Evolutionary conservation across 2,113 vertebrate species (phyloP).

Genomic region (Bambusicola thoracicus): DNA sequence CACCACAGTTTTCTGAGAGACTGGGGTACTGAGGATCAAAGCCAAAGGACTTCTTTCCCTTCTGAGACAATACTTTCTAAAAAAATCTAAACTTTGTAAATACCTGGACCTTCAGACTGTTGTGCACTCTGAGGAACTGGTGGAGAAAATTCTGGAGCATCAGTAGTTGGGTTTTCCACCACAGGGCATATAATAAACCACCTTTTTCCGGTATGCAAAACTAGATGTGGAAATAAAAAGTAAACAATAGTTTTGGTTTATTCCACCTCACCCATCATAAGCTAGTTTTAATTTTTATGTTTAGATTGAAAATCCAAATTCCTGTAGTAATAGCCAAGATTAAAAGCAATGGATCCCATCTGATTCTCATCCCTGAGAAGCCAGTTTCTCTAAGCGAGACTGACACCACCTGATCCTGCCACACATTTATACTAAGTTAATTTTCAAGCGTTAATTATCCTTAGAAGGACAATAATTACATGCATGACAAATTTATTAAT

Average conservation of each 20-base stretch:
- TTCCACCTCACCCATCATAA: neutral
- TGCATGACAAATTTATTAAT: neutral
- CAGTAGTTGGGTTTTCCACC: slow-evolving; percentile 85
- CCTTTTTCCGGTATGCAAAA: slow-evolving; percentile 94
- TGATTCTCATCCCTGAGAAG: neutral
- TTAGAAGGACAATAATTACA: neutral
- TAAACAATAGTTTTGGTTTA: neutral
- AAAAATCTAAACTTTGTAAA: neutral
- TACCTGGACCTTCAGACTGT: slow-evolving; percentile 86
- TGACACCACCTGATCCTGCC: neutral
- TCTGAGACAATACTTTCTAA: neutral
- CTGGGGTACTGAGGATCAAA: neutral
- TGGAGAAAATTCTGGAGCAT: slow-evolving; percentile 79
- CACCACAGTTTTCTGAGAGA: neutral
- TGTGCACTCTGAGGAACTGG: slow-evolving; percentile 71
- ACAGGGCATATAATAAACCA: slow-evolving; percentile 99
- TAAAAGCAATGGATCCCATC: neutral
- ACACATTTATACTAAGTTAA: neutral
- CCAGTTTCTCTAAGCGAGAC: neutral
- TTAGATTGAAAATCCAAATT: neutral
- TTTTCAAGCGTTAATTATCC: neutral
- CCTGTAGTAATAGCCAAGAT: neutral
- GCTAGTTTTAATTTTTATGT: neutral
- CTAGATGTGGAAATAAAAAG: slow-evolving; percentile 66
- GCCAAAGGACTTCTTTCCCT: neutral